phyloP scores from a whole-genome alignment of 2,797 vertebrate genomes.

The Mormyrus proboscirostris region DNA sequence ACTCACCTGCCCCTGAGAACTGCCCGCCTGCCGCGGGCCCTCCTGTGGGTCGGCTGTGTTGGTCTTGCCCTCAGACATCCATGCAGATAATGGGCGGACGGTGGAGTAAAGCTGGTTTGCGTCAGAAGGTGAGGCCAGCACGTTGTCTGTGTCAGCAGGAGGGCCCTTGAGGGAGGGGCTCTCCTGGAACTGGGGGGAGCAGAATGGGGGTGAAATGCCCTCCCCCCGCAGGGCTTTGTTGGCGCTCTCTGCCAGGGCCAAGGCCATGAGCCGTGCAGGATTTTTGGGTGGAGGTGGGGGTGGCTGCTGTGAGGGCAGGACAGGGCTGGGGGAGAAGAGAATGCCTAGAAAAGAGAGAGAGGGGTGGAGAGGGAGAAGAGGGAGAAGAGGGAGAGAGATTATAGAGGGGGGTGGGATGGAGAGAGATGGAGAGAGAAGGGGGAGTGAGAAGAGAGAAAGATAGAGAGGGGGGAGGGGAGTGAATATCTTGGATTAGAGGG shows the following conservation, averaged over 20 bases:
- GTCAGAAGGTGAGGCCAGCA: slow-evolving; percentile 37
- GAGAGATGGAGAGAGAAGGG: not conserved
- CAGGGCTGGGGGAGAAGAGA: slow-evolving; percentile 43
- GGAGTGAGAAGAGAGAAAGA: too few relatives aligned
- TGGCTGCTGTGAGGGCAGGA: slow-evolving; percentile 54
- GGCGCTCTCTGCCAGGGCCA: slow-evolving; percentile 68
- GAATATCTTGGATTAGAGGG: not conserved
- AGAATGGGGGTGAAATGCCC: slow-evolving; percentile 44
- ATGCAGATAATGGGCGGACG: slow-evolving; percentile 49
- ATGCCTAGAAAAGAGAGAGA: slow-evolving; percentile 22
- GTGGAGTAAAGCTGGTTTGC: slow-evolving; percentile 54
- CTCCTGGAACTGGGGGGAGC: slow-evolving; percentile 36
- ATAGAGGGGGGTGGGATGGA: not conserved
- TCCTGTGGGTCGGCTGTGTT: slow-evolving; percentile 20
- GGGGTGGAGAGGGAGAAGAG: not conserved
- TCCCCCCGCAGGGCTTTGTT: slow-evolving; percentile 63
- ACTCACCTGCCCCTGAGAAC: slow-evolving; percentile 35
- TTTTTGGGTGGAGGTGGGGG: slow-evolving; percentile 70
- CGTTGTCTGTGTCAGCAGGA: slow-evolving; percentile 56
- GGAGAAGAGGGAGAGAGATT: not conserved
- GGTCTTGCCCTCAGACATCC: slow-evolving; percentile 39
- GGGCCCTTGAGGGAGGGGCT: slow-evolving; percentile 52
- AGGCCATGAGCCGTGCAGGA: slow-evolving; percentile 70
- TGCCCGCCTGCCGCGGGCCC: slow-evolving; percentile 19
- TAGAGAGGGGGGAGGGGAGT: not conserved